phyloP scores from a whole-genome alignment of 2,797 vertebrate genomes.

The Dicrostonyx torquatus region DNA sequence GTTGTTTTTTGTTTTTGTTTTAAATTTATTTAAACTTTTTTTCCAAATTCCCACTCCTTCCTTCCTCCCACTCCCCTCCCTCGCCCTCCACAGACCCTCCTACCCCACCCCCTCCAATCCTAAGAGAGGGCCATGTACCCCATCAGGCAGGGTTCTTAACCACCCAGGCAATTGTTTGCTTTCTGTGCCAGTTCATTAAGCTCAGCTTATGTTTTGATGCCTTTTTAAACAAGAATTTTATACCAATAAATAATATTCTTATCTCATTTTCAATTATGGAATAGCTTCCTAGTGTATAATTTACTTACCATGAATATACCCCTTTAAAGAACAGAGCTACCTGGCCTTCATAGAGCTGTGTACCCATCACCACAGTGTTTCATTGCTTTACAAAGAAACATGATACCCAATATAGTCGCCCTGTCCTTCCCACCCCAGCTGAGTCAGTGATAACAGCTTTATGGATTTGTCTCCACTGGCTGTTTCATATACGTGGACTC shows the following conservation, averaged over 20 bases:
- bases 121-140: too few relatives aligned
- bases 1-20: too few relatives aligned
- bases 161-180: neutral
- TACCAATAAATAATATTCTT: constrained; percentile 41
- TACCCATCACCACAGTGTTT: neutral
- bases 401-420: neutral
- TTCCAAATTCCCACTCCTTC: too few relatives aligned
- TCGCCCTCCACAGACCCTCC: too few relatives aligned
- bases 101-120: too few relatives aligned
- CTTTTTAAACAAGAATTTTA: constrained; percentile 58
- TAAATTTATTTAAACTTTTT: too few relatives aligned
- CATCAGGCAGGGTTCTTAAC: neutral
- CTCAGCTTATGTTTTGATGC: constrained; percentile 50
- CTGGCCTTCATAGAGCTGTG: neutral
- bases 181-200: constrained; percentile 44
- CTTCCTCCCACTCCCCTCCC: too few relatives aligned
- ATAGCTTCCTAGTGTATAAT: constrained; percentile 24
- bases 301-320: constrained; percentile 32
- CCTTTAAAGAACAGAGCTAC: constrained; percentile 14
- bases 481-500: neutral
- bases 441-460: neutral
- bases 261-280: constrained; percentile 30
- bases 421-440: too few relatives aligned
- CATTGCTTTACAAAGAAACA: neutral
- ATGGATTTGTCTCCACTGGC: constrained; percentile 7